Conservation (phyloP, 2,113 vertebrate species). For the Alligator mississippiensis region DNA sequence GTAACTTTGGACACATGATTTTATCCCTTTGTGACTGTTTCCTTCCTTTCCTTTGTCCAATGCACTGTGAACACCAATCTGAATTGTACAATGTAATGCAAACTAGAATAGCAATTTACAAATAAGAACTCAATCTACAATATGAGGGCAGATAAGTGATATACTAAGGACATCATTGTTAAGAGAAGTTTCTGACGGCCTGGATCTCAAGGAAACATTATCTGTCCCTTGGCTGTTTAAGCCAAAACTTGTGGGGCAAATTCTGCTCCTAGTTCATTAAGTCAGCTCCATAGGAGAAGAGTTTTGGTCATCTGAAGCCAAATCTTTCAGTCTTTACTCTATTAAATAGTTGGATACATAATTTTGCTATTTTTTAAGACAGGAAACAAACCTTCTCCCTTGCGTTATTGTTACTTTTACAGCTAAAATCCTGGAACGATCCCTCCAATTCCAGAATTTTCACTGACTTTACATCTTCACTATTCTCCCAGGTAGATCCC, state of each 20-base stretch:
- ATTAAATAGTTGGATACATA: neutral
- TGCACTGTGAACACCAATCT: neutral
- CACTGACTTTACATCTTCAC: too few species aligned
- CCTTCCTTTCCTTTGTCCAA: neutral
- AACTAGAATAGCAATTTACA: neutral
- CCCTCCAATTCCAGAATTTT: too few species aligned
- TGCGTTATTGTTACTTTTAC: too few species aligned
- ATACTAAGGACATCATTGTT: neutral
- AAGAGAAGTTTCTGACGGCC: neutral
- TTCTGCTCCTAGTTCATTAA: neutral
- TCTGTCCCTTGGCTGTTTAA: neutral
- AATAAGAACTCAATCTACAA: neutral
- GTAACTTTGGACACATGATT: neutral
- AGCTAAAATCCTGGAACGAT: too few species aligned
- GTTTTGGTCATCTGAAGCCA: neutral
- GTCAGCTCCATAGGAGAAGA: neutral
- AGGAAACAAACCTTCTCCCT: too few species aligned
- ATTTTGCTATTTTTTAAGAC: too few species aligned
- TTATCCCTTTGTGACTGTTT: neutral
- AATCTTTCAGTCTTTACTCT: neutral
- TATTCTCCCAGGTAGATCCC: too few species aligned
- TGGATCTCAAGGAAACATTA: neutral
- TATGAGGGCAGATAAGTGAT: neutral
- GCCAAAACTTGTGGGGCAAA: neutral
- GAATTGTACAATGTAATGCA: neutral